Percentiles rank a stretch among this genome's conserved stretches.
These are phyloP conservation scores for Lethrus apterus DNA, from an alignment of 1,140 invertebrate species.

Conservation along the genomic window DNA sequence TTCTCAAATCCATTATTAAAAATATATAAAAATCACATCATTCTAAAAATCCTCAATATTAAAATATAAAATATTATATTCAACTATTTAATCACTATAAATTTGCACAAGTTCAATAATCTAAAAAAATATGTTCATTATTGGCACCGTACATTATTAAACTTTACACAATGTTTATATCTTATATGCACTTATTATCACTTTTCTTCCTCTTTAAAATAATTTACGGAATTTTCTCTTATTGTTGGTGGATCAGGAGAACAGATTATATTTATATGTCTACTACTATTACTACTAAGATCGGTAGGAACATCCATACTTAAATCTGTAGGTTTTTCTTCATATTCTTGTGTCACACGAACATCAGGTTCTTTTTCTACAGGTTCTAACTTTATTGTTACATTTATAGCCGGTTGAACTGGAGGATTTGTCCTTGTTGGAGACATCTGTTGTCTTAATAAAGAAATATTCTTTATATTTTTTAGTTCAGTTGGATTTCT, in stretches of 20 bases:
- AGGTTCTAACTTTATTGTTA: constrained; percentile 36
- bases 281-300: constrained; percentile 31
- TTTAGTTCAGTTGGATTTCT: constrained; percentile 84
- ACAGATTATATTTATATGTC: constrained; percentile 37
- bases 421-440: constrained; percentile 45
- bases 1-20: background rate
- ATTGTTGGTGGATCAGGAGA: constrained; percentile 36
- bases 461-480: constrained; percentile 87
- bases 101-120: background rate
- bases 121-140: constrained; percentile 14
- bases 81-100: constrained; percentile 5
- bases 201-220: constrained; percentile 25
- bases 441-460: constrained; percentile 78
- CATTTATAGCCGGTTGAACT: constrained; percentile 20
- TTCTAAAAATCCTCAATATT: constrained; percentile 1
- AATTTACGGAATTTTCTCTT: constrained; percentile 15
- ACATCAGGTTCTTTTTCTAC: constrained; percentile 28
- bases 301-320: constrained; percentile 42
- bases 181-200: constrained; percentile 13
- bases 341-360: constrained; percentile 32
- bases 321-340: constrained; percentile 48
- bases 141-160: constrained; percentile 19
- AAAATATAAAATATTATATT: background rate
- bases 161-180: constrained; percentile 12
- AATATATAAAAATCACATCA: constrained; percentile 3